Evolutionary conservation across 2,888 invertebrate genomes (phyloP).

Genomic region (Podotricha telesiphe): DNA sequence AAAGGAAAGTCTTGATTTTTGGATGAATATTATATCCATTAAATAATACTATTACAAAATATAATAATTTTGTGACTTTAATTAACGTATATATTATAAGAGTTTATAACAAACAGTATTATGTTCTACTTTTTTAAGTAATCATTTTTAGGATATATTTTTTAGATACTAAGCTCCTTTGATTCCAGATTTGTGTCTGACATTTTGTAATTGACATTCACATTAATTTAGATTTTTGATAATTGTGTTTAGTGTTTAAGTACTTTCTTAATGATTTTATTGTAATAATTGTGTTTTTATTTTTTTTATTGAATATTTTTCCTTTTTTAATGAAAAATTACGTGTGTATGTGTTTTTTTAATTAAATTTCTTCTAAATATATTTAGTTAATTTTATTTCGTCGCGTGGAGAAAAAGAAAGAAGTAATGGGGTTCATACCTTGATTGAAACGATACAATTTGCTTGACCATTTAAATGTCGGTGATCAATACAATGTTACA

Average conservation of each 20-base stretch:
- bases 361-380: neutral
- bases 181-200: neutral
- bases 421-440: no score
- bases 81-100: neutral
- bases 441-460: no score
- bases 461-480: no score
- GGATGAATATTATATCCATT: neutral
- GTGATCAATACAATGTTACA: no score
- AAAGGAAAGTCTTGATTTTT: slow-evolving; percentile 50
- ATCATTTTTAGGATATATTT: neutral
- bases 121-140: slow-evolving; percentile 1
- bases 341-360: slow-evolving; percentile 7
- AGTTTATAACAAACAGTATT: slow-evolving; percentile 6
- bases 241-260: slow-evolving; percentile 7
- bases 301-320: neutral
- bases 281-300: slow-evolving; percentile 1
- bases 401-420: no score
- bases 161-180: neutral
- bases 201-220: neutral
- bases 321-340: neutral
- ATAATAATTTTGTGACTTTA: neutral
- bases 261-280: neutral
- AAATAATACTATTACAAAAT: neutral
- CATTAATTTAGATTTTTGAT: slow-evolving; percentile 5
- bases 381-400: neutral